Evolutionary conservation across 2,888 invertebrate genomes (phyloP), one percentile per base, ranked within the genome.

Genomic region (Ectemnius continuus): DNA sequence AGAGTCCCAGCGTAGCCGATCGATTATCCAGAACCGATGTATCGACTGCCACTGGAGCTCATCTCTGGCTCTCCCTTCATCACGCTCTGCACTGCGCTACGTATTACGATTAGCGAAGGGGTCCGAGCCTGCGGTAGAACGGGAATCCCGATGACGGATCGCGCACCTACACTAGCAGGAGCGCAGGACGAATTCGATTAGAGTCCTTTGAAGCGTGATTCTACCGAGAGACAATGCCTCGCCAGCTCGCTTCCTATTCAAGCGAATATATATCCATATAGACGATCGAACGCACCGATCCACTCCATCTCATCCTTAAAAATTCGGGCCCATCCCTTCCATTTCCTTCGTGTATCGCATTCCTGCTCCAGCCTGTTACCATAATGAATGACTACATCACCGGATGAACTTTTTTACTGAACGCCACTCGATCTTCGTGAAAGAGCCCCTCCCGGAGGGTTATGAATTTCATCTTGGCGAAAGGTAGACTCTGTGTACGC

Each of bases 181-280:
- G 61, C 68, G 69, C 71, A 64, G 61, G 75, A 61, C 66, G 67
- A 81, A 82, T 76, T 84, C 83, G 80, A 84, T 85, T 82, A 79
- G 79, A 83, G 83, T 81, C 78, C 81, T 72, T 70, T 77, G 84
- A 84, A 84, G 80, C 81, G 76, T 76, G 74, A 74, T 72, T 70
- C 62, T 63, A 56, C 16, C 59, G 28, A 16, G 36, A 26, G 48
- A 56, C 66, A 56, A 63, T 26, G 52, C 58, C 18, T n/a, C 56
- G 36, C 60, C 46, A 20, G 5, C 36, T 8, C 36, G 36, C 36
- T 36, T 36, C 36, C 36, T 11, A 36, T 36, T 36, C 8, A 36
- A 48, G 45, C 23, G 59, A 68, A 48, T 16, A 67, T 59, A 8
- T 11, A 36, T 36, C 2, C 23, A 2, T 23, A 23, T 23, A 23